Evolutionary conservation across 2,888 invertebrate species (phyloP), one percentile per base, ranked within the genome.

Genomic region (Elysia crispata): DNA sequence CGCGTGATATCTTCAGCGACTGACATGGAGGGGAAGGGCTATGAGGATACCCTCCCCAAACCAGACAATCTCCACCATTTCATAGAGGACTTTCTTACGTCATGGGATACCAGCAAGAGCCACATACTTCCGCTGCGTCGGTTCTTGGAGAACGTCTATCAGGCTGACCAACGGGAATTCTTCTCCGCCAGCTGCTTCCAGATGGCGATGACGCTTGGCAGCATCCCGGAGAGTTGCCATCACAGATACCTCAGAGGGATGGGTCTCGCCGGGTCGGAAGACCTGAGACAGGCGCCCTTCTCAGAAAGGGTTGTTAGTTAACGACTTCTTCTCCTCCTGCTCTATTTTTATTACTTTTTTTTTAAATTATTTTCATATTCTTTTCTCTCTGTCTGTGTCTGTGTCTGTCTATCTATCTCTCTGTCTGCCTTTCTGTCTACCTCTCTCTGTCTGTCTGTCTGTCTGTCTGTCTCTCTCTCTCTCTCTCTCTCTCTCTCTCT

Each of bases 1-100:
- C n/a, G n/a, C n/a, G n/a, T n/a, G n/a, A n/a, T n/a, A n/a, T 33
- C 86, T 87, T 18, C 87, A 90, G 90, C 84, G 54, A 60, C 80
- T 28, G 83, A 87, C 20, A 90, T 91, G 89, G 83, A 79, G 23
- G 77, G 66, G 0, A 82, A 82, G 50, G 70, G 81, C 3, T 74
- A 30, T 6, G 76, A 85, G 20, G 86, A 89, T 50, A 83, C 85
- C 15, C 85, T 93, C 50, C 93, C 92, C 0, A 85, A 86, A 20
- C 92, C 93, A 1, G 84, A 85, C 13, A 82, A 85, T 1, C 77
- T 92, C 13, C 93, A 93, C 83, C 93, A 93, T 85, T 89, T 92
- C 5, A 88, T 93, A 18, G 93, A 93, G 85, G 93, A 93, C 83
- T 92, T 93, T 85, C 88, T 92, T 11, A 92, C 93, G 0, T 79